Base-by-base conservation (phyloP, 2,113 vertebrate species). In the Nibea coibor region DNA sequence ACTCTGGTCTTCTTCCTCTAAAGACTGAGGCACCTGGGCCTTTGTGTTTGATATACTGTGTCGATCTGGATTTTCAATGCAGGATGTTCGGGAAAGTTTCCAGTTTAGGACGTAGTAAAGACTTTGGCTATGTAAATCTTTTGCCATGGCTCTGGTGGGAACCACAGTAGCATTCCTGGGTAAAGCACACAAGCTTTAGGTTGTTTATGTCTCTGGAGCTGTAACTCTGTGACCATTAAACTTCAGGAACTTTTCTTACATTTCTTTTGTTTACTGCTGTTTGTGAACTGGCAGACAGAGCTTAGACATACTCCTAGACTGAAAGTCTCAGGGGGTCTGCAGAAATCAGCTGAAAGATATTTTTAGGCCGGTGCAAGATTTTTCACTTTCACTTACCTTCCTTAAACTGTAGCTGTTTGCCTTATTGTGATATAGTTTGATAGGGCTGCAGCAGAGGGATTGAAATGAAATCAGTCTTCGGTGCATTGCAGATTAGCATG, bases 81-180 rank as follows among this genome's bases (percentile, higher is more conserved):
- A 63, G 61, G 31, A 56, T 2, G 1, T 39, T 65, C 12, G 58
- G 62, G 54, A 17, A 61, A 75, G 39, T 56, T 65, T 62, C 47
- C 75, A 64, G 43, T 43, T 22, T 10, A 62, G 35, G 26, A 35
- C 24, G 19, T 48, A 54, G 19, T 12, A 17, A 54, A 65, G 56
- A 39, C 47, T 9, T 64, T 0, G 35, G 35, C 35, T 9, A 39
- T 24, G 61, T 80, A 80, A 83, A 78, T 81, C 54, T 72, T 69
- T 78, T 53, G 45, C 35, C 43, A 58, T 3, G 1, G 6, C 58
- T 59, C 51, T 64, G 48, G 51, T 67, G 63, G 54, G 82, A 79
- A 75, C 61, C 47, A 28, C 56, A 72, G 43, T 56, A 17, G 62
- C 62, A 80, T 83, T 83, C 77, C 76, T 43, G 15, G 26, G 56